Evolutionary conservation across 92 coral and sea anemone genomes (phyloP), one percentile per base, ranked within the genome.

Genomic region (Blastomussa wellsi): DNA sequence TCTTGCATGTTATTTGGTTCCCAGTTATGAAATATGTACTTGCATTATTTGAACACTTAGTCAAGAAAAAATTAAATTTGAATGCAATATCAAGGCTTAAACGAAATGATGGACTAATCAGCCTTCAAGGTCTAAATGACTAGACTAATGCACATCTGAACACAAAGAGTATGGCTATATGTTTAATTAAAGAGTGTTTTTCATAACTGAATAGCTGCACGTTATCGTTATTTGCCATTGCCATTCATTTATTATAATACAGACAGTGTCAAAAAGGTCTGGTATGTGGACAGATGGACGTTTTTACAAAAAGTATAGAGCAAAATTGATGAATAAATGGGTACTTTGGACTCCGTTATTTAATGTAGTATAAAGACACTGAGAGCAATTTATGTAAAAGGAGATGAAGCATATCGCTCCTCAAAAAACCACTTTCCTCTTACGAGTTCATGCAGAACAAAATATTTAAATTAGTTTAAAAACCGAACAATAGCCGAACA

Each of bases 391-490:
- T 16, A 35, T 35, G 75, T 38, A 0, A 16, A 26, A 28, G 51
- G 44, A 60, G 55, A 6, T 79, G 37, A 39, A 26, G 74, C 64
- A 32, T 24, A 35, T 2, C 26, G 55, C 19, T 28, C 36, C n/a
- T 53, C 37, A 36, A 38, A 82, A 82, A 82, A 51, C 29, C 48
- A 51, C 51, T 71, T 81, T 82, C 77, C 44, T n/a, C 26, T 15
- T 10, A 70, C 0, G 68, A 53, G 47, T 1, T 59, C 86, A 82
- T 35, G 78, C 78, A 51, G 78, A 82, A 82, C 86, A 12, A 82
- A 82, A 70, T 82, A 82, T 82, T 57, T 9, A 82, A 82, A 82
- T 82, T 26, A 28, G 35, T 33, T 36, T 36, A 26, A 37, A 82
- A 28, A 28, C 49, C 20, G 64, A 47, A 80, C 84, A 80, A 80